These are phyloP conservation scores for Ataeniobius toweri DNA, from an alignment of 2,797 vertebrate genomes.

Conservation along the genomic window DNA sequence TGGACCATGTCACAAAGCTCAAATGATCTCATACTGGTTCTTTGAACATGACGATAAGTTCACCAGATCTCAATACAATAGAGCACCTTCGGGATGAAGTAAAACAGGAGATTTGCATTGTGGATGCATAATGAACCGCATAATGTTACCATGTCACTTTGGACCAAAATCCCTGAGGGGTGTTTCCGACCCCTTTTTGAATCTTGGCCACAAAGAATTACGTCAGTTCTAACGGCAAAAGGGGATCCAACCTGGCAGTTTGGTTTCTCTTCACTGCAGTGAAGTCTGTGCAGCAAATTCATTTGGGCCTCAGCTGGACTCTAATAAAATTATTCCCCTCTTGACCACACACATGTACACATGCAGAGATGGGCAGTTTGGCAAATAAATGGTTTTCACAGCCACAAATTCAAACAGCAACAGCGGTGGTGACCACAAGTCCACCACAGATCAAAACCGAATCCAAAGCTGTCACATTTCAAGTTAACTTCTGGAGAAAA, in stretches of 20 bases:
- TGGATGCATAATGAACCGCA: not conserved
- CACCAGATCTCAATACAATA: not conserved
- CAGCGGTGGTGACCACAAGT: not conserved
- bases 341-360: constrained; percentile 22
- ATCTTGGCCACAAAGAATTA: not conserved
- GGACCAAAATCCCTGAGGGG: not conserved
- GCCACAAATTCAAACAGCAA: constrained; percentile 10
- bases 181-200: not conserved
- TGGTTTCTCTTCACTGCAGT: constrained; percentile 32
- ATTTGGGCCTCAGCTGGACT: constrained; percentile 34
- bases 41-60: not conserved
- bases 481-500: not conserved
- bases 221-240: not conserved
- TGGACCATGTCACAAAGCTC: not conserved
- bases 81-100: not conserved
- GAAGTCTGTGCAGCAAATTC: constrained; percentile 21
- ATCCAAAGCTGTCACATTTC: constrained; percentile 10
- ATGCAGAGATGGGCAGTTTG: constrained; percentile 17
- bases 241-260: not conserved
- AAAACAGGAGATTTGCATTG: not conserved
- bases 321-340: constrained; percentile 14
- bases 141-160: not conserved
- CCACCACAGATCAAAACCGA: constrained; percentile 9
- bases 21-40: not conserved
- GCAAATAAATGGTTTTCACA: constrained; percentile 15